phyloP scores from a whole-genome alignment of 2,888 invertebrate species.

The Tanypteryx hageni region DNA sequence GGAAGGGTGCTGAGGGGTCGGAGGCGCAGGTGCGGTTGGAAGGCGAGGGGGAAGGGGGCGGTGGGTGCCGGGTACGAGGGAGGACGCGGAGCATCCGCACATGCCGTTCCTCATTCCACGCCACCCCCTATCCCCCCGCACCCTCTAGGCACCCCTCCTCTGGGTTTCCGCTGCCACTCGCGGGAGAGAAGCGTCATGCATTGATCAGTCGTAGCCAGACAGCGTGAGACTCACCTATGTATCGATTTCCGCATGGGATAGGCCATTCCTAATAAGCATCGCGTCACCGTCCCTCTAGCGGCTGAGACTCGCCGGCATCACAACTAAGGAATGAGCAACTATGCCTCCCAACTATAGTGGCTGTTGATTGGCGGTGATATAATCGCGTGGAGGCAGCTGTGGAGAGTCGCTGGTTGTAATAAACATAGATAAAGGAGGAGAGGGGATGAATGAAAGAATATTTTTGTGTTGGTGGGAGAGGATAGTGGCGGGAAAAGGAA shows the following conservation, averaged over 20 bases:
- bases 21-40: background rate
- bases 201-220: conserved; percentile 39
- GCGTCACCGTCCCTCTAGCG: background rate
- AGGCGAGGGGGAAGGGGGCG: background rate
- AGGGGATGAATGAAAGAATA: background rate
- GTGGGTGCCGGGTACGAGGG: too few relatives aligned
- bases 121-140: background rate
- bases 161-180: conserved; percentile 1
- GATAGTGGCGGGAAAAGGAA: background rate
- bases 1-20: background rate
- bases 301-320: background rate
- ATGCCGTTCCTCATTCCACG: background rate
- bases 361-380: background rate
- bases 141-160: background rate
- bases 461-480: background rate
- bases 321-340: background rate
- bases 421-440: background rate
- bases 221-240: conserved; percentile 16
- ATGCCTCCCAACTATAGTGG: too few relatives aligned
- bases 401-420: background rate
- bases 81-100: background rate
- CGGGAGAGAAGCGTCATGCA: background rate
- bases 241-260: conserved; percentile 29
- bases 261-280: conserved; percentile 45
- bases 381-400: background rate